A percentile compares a stretch with the other conserved stretches of the same genome.
Evolutionary conservation across 2,113 vertebrate species (phyloP).

Genomic region (Etheostoma cragini): DNA sequence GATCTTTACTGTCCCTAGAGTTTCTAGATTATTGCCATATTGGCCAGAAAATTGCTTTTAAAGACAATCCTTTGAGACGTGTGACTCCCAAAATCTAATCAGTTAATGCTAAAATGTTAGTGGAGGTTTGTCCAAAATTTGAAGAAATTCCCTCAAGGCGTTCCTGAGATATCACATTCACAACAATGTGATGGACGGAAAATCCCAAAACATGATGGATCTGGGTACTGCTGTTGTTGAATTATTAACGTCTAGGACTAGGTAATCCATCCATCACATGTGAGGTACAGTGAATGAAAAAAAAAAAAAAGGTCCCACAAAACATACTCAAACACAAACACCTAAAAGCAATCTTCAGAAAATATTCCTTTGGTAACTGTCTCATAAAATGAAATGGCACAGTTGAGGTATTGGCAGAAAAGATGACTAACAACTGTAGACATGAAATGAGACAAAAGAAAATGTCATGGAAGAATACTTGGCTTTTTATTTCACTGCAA

Average conservation of each 20-base stretch:
- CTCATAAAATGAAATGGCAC: not conserved
- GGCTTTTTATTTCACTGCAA: conserved; percentile 22
- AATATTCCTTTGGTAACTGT: not conserved
- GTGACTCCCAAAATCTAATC: no score
- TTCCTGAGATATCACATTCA: no score
- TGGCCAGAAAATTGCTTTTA: no score
- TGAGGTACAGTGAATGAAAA: not conserved
- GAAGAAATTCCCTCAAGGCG: no score
- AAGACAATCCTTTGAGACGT: no score
- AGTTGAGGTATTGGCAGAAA: not conserved
- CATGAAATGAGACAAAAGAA: not conserved
- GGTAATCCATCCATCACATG: not conserved
- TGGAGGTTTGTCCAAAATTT: no score
- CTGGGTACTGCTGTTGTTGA: not conserved
- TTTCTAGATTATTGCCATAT: no score
- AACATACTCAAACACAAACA: not conserved
- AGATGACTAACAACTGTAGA: not conserved
- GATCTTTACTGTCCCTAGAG: no score
- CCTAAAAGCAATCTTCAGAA: not conserved
- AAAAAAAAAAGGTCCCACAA: not conserved
- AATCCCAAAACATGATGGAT: no score
- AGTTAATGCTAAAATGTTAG: no score
- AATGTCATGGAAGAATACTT: not conserved
- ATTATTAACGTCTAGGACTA: conserved; percentile 1
- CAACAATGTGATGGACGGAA: no score